Evolutionary conservation across 2,113 vertebrate species (phyloP).

Genomic region (Carassius auratus): DNA sequence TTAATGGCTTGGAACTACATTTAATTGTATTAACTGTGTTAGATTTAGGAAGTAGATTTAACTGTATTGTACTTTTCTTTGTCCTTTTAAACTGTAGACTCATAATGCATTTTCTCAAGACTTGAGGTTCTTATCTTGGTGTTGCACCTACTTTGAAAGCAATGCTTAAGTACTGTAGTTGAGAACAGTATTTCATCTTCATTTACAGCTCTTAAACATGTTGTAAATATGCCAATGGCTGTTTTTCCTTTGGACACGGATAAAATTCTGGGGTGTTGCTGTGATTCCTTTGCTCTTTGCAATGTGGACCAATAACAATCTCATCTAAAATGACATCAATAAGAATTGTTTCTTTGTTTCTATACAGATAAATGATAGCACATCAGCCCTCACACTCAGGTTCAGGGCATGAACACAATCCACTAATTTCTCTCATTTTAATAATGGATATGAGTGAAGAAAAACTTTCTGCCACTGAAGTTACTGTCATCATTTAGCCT

Average conservation of each 20-base stretch:
- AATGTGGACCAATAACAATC: not conserved
- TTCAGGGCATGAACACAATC: not conserved
- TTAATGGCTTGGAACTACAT: not conserved
- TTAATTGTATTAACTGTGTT: no score
- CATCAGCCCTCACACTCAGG: not conserved
- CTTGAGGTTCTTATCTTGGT: not conserved
- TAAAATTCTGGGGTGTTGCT: not conserved
- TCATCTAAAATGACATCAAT: not conserved
- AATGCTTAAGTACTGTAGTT: not conserved
- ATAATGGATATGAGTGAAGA: not conserved
- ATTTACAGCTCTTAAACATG: not conserved
- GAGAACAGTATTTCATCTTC: not conserved
- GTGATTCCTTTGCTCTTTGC: not conserved
- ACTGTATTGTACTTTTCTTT: not conserved
- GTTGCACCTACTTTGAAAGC: not conserved
- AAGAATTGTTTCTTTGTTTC: not conserved
- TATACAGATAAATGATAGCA: not conserved
- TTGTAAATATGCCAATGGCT: conserved; percentile 2
- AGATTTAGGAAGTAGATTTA: no score
- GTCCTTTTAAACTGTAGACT: not conserved
- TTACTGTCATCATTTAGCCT: not conserved
- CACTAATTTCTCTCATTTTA: not conserved
- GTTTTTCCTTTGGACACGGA: not conserved
- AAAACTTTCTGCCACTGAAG: not conserved
- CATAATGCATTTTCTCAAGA: not conserved